Evolutionary conservation across 2,888 invertebrate species (phyloP), one percentile per base, ranked within the genome.

Genomic region (Luperina testacea): DNA sequence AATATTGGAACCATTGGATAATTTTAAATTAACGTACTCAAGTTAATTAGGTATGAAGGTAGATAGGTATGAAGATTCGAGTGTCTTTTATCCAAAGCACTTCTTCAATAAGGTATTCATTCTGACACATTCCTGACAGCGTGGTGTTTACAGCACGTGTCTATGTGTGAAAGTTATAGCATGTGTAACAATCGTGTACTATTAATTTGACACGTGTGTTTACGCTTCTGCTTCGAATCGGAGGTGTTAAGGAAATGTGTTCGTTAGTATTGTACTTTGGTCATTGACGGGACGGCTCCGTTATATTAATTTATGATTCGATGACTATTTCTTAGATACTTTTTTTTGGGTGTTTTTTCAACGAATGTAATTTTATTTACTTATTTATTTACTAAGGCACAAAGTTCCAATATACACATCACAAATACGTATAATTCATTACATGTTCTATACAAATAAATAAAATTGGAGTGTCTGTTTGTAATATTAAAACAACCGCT

Each of bases 121-220:
- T 51, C 72, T 84, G 87, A 53, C 74, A 84, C 78, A 85, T 85
- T 85, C 84, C 78, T 67, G 70, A 57, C 59, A 53, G 20, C 64
- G 6, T 42, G 51, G 24, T 42, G 61, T 79, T 79, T 74, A 80
- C 59, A 61, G 73, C 75, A 59, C 75, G 72, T 76, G 80, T 70
- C 72, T 38, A 78, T 38, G 87, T 89, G 91, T 86, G 90, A 90
- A 88, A 85, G 83, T 89, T 85, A 79, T 74, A 75, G 77, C 77
- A 79, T 48, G 57, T 65, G 78, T 86, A 78, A 85, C 84, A 85
- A 82, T 85, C 80, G 83, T 82, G 81, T 89, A 83, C 75, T 84
- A 86, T 87, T 89, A 87, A 90, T 90, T 90, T 90, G 87, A 85
- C 86, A 85, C 77, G 81, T 83, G 83, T 83, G 80, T 86, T 78